Evolutionary conservation across 2,113 vertebrate species (phyloP).

Genomic region (Sarotherodon lohbergeri): DNA sequence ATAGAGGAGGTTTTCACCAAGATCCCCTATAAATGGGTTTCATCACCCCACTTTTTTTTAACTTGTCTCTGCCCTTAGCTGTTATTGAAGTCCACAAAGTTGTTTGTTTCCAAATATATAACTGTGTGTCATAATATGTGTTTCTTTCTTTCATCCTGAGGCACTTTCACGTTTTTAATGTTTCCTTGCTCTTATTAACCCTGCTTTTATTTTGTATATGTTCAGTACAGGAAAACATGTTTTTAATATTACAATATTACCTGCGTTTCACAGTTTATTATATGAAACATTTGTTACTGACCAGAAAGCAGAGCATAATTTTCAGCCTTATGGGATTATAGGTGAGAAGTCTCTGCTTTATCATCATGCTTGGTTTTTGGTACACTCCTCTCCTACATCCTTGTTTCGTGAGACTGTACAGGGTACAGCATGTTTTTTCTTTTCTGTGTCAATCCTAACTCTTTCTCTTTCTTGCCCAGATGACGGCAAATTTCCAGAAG

Average conservation of each 20-base stretch:
- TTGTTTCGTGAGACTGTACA: not conserved
- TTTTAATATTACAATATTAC: not conserved
- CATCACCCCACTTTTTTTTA: not conserved
- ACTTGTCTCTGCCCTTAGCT: not conserved
- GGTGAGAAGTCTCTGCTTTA: not conserved
- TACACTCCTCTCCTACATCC: not conserved
- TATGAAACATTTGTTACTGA: not conserved
- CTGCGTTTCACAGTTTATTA: not conserved
- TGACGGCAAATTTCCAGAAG: conserved; percentile 87
- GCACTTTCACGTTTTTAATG: not conserved
- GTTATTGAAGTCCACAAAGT: not conserved
- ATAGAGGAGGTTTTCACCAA: not conserved
- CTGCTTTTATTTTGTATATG: not conserved
- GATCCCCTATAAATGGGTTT: not conserved
- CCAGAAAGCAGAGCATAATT: not conserved
- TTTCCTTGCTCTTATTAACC: not conserved
- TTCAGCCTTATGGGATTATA: not conserved
- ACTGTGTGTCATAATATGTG: not conserved
- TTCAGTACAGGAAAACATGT: not conserved
- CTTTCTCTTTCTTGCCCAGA: conserved; percentile 66
- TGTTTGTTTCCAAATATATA: not conserved
- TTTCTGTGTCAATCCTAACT: not conserved
- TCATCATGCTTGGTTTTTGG: not conserved
- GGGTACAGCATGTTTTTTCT: fast-evolving
- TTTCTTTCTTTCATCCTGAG: not conserved